Evolutionary conservation across 2,113 vertebrate species (phyloP), one percentile per base, ranked within the genome.

Genomic region (Saccopteryx leptura): DNA sequence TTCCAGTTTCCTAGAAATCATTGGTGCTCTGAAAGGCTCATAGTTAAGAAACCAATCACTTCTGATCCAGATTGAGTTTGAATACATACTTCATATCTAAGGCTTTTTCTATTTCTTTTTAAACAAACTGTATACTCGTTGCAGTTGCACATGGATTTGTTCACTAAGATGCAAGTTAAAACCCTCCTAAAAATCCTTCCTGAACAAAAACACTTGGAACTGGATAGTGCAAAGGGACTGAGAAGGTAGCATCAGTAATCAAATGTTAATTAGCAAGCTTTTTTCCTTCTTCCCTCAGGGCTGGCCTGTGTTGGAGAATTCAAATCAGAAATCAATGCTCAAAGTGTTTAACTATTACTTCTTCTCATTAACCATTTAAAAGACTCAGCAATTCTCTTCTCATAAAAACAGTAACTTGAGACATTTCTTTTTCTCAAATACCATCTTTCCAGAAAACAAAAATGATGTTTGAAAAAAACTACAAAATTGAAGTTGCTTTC

Each of bases 181-280:
- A 66, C 24, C n/a, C 92, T 71, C 61, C 85, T 95, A 96, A 98
- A 97, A 98, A 96, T 95, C 93, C 90, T 83, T 91, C 39, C 78
- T 81, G 94, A 96, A 86, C 85, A 97, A 98, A 97, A 86, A 61
- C 75, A 85, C 63, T 97, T 96, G 95, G 91, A 96, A 91, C 93
- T 17, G 95, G 81, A 68, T 85, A 96, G 97, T 75, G 90, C 52
- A 95, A 96, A 91, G 95, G 95, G 97, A 97, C 96, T 96, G 90
- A 96, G 96, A 97, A 97, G 96, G 95, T 97, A 96, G 96, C 96
- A 98, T 97, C 96, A 97, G 96, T 97, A 97, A 97, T 96, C 97
- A 98, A 97, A 97, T 97, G 97, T 96, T 96, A 97, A 97, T 97
- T 97, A 97, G 97, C 72, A 69, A 79, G 97, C 97, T 86, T 79